phyloP scores from a whole-genome alignment of 2,797 vertebrate genomes.

The Enteromius fasciolatus region DNA sequence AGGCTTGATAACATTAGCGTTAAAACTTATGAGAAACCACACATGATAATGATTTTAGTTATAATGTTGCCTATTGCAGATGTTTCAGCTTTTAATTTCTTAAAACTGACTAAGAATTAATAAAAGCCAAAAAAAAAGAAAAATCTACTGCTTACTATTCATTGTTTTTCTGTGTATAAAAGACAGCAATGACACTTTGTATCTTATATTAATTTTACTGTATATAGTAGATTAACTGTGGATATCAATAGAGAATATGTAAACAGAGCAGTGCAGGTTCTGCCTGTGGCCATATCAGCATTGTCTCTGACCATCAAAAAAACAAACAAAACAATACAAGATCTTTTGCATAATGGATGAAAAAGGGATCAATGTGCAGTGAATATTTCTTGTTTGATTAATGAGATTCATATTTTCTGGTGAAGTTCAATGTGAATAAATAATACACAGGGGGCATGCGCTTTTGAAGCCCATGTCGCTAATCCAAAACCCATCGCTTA shows the following conservation, averaged over 20 bases:
- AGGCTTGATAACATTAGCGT: conserved; percentile 49
- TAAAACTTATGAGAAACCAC: conserved; percentile 54
- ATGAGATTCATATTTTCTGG: conserved; percentile 30
- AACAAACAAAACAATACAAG: neutral
- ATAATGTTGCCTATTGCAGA: neutral
- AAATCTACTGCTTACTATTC: neutral
- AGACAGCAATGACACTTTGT: neutral
- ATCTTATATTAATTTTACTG: neutral
- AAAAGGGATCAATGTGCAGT: conserved; percentile 42
- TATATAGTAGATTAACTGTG: neutral
- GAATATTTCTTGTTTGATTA: conserved; percentile 32
- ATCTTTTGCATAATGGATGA: conserved; percentile 53
- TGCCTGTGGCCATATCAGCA: neutral
- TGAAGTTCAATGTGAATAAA: conserved; percentile 15
- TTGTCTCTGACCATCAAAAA: neutral
- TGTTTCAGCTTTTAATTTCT: neutral
- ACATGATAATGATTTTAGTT: conserved; percentile 30
- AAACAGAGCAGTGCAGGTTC: conserved; percentile 2
- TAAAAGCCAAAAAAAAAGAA: neutral
- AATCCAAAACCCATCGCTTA: neutral
- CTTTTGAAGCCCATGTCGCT: neutral
- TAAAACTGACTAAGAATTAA: neutral
- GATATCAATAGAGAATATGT: neutral
- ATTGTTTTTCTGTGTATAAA: neutral
- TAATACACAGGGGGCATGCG: neutral